Evolutionary conservation across 2,888 invertebrate genomes (phyloP).

Genomic region (Onchidella celtica): DNA sequence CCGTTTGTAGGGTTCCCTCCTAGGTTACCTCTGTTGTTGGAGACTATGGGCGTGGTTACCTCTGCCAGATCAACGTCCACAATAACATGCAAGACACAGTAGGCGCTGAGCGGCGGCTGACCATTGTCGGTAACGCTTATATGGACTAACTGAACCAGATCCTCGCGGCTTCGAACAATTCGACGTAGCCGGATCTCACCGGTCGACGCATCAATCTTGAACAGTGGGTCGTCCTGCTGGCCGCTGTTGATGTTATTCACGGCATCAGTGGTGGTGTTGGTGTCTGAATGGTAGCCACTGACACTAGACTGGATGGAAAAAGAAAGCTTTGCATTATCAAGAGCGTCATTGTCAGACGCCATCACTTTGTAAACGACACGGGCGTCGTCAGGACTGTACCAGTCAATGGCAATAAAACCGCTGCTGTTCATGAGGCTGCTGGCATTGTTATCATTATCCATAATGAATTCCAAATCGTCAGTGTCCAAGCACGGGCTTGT

Average conservation of each 20-base stretch:
- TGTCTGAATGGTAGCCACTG: not conserved
- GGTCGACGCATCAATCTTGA: not conserved
- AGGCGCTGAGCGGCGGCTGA: not conserved
- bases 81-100: slow-evolving; percentile 29
- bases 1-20: not conserved
- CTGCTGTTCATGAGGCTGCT: not conserved
- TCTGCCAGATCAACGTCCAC: slow-evolving; percentile 14
- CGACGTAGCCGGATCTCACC: slow-evolving; percentile 21
- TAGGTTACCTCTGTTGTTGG: not conserved
- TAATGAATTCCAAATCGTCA: slow-evolving; percentile 44
- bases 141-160: slow-evolving; percentile 15
- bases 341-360: slow-evolving; percentile 27
- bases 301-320: slow-evolving; percentile 7
- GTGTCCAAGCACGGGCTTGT: slow-evolving; percentile 49
- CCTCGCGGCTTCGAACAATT: not conserved
- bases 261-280: not conserved
- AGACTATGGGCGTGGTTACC: not conserved
- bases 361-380: not conserved
- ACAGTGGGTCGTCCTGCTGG: not conserved
- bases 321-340: not conserved
- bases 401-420: slow-evolving; percentile 19
- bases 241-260: not conserved
- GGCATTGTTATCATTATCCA: not conserved
- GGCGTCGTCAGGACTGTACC: not conserved
- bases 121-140: slow-evolving; percentile 31